A percentile compares a stretch with the other conserved stretches of the same genome.
Evolutionary conservation across 2,797 vertebrate species (phyloP).

Genomic region (Sandelia bainsii): DNA sequence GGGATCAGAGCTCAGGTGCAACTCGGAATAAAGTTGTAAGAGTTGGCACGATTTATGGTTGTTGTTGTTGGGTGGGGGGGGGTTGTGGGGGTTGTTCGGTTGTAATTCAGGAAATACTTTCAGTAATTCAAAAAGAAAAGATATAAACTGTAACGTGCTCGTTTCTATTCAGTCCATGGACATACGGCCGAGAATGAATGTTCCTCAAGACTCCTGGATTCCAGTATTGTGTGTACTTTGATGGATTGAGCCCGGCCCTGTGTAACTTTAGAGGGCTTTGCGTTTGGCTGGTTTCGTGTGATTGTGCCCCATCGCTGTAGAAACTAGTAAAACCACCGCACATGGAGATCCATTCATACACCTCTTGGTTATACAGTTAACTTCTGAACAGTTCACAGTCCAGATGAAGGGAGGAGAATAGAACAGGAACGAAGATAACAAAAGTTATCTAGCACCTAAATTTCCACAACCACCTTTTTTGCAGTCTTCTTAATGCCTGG

Average conservation of each 20-base stretch:
- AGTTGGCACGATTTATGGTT: slow-evolving; percentile 60
- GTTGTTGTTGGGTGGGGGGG: slow-evolving; percentile 27
- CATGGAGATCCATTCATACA: slow-evolving; percentile 40
- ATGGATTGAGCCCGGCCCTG: slow-evolving; percentile 72
- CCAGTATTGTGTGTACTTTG: slow-evolving; percentile 72
- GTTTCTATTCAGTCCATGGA: slow-evolving; percentile 77
- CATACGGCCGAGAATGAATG: slow-evolving; percentile 80
- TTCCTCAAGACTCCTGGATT: slow-evolving; percentile 73
- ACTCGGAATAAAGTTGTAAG: slow-evolving; percentile 59
- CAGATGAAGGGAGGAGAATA: neutral
- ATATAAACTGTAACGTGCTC: slow-evolving; percentile 75
- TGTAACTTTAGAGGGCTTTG: slow-evolving; percentile 73
- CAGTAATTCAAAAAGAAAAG: slow-evolving; percentile 68
- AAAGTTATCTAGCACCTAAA: neutral
- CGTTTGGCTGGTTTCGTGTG: slow-evolving; percentile 72
- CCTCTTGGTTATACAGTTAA: neutral
- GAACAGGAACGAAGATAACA: neutral
- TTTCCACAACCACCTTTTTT: neutral
- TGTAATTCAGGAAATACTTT: slow-evolving; percentile 78
- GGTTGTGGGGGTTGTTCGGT: slow-evolving; percentile 45
- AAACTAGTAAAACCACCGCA: slow-evolving; percentile 46
- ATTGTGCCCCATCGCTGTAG: slow-evolving; percentile 66
- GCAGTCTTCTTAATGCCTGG: neutral
- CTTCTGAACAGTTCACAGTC: neutral
- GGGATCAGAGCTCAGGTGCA: slow-evolving; percentile 74